These are phyloP conservation scores for Caracal caracal DNA, from an alignment of 2,113 vertebrate genomes.

Conservation along the genomic window DNA sequence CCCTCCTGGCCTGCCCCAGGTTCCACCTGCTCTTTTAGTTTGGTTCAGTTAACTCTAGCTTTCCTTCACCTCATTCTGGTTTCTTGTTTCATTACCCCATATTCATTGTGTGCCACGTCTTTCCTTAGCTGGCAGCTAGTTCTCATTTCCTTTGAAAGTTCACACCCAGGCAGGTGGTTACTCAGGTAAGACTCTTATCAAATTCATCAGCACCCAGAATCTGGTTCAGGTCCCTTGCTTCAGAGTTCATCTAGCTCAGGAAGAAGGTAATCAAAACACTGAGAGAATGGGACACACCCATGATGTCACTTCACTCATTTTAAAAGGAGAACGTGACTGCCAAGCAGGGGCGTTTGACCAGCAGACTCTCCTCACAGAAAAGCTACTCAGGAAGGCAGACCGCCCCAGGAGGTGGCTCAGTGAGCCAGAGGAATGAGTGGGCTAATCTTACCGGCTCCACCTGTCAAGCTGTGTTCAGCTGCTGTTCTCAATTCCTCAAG, in stretches of 20 bases:
- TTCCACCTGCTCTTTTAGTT: background rate
- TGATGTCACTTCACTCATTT: background rate
- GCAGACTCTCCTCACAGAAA: background rate
- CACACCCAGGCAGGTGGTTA: background rate
- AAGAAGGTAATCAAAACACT: background rate
- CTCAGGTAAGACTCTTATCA: background rate
- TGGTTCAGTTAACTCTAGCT: background rate
- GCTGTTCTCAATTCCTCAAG: background rate
- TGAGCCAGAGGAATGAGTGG: background rate
- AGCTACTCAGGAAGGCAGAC: conserved; percentile 8
- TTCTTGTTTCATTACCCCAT: background rate
- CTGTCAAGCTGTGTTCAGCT: background rate
- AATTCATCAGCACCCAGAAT: background rate
- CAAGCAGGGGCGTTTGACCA: no score
- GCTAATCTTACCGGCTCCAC: background rate
- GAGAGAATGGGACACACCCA: background rate
- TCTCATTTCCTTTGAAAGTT: background rate
- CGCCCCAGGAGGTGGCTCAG: background rate
- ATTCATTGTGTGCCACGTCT: background rate
- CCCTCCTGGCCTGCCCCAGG: background rate
- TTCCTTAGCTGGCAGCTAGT: background rate
- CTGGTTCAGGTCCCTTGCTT: background rate
- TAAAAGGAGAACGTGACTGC: background rate
- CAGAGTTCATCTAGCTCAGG: background rate
- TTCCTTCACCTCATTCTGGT: background rate